Evolutionary conservation across 2,113 vertebrate species (phyloP).

Genomic region (Salvelinus alpinus): DNA sequence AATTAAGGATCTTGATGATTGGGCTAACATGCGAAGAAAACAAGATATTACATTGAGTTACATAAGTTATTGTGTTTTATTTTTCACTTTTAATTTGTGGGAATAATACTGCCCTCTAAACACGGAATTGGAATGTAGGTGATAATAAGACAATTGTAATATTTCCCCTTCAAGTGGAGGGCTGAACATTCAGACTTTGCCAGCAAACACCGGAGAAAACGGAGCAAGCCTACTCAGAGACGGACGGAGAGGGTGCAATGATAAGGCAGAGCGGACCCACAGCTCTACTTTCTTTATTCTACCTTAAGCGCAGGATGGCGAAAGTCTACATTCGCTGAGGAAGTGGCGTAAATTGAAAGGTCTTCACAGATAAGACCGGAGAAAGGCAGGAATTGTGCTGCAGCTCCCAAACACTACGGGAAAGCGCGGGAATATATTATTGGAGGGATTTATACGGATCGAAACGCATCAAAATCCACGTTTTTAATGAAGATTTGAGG

Average conservation of each 20-base stretch:
- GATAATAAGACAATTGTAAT: background rate
- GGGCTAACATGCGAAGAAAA: background rate
- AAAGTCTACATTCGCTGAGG: conserved; percentile 2
- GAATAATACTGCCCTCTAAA: background rate
- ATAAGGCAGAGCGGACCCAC: background rate
- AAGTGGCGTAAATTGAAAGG: background rate
- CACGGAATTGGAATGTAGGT: background rate
- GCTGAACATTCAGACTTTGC: background rate
- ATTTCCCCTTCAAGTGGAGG: background rate
- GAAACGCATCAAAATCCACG: background rate
- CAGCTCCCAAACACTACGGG: background rate
- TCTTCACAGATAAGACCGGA: background rate
- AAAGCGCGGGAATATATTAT: background rate
- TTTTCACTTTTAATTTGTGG: background rate
- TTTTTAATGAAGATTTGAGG: conserved; percentile 9
- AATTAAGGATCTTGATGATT: background rate
- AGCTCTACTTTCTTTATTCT: background rate
- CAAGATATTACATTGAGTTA: background rate
- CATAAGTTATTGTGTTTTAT: background rate
- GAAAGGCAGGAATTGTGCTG: background rate
- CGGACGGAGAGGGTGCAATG: background rate
- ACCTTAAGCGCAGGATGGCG: conserved; percentile 2
- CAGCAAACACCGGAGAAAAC: background rate
- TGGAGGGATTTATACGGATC: background rate
- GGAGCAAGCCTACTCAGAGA: background rate